Conservation (phyloP, 2,888 invertebrate genomes). For the Hydriomena furcata region DNA sequence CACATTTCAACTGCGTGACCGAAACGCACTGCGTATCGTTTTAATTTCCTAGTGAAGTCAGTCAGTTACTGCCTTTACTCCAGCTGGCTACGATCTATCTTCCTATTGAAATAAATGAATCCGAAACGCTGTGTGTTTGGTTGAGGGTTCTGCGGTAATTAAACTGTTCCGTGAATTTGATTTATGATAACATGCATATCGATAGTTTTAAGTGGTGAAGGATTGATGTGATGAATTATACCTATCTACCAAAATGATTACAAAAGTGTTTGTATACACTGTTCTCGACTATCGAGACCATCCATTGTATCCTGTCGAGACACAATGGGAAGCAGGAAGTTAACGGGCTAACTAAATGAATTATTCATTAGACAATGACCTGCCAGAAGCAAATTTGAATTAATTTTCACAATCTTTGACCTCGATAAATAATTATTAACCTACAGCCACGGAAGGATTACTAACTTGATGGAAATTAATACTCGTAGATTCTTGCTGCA, state of each 20-base stretch:
- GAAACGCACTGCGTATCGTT: background rate
- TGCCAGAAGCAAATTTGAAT: constrained; percentile 48
- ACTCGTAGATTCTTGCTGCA: too few relatives aligned
- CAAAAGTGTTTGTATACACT: constrained; percentile 21
- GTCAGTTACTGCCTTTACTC: constrained; percentile 6
- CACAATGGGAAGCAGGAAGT: constrained; percentile 39
- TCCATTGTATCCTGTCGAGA: constrained; percentile 45
- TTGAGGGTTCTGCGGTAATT: too few relatives aligned
- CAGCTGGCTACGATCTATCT: constrained; percentile 20
- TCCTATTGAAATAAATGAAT: constrained; percentile 43
- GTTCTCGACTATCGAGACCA: constrained; percentile 35
- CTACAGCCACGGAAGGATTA: background rate
- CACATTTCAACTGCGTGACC: too few relatives aligned
- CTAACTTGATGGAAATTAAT: background rate
- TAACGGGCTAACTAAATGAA: constrained; percentile 53
- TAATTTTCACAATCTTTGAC: constrained; percentile 41
- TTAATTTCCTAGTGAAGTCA: background rate
- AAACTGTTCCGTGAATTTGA: constrained; percentile 9
- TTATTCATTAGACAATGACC: constrained; percentile 52
- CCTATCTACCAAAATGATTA: background rate
- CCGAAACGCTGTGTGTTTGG: constrained; percentile 25
- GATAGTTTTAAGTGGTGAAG: background rate
- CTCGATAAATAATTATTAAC: constrained; percentile 17
- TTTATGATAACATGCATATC: constrained; percentile 8
- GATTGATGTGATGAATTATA: background rate